phyloP scores from a whole-genome alignment of 2,113 vertebrate genomes.

The Prochilodus magdalenae region DNA sequence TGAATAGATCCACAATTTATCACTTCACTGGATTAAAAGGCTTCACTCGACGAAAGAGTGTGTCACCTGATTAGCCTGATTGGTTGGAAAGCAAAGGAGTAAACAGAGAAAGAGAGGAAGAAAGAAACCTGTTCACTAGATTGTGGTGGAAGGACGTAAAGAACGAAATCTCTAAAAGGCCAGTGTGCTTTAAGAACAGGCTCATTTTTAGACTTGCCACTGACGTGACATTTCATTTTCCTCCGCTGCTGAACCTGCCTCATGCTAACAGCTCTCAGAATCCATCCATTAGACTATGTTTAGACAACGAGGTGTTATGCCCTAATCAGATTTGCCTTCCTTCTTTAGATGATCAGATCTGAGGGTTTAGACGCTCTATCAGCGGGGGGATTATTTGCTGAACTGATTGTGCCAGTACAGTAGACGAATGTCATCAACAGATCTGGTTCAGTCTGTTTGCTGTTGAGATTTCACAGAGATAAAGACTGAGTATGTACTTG shows the following conservation, averaged over 20 bases:
- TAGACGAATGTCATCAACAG: not conserved
- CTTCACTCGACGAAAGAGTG: not conserved
- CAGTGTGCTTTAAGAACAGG: slow-evolving; percentile 10
- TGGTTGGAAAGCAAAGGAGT: slow-evolving; percentile 5
- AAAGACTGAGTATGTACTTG: not conserved
- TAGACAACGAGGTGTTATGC: not conserved
- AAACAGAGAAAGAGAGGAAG: not conserved
- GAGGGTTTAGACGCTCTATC: not conserved
- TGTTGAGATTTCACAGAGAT: not conserved
- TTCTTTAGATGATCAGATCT: slow-evolving; percentile 4
- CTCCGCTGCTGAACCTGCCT: not conserved
- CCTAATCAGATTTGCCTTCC: slow-evolving; percentile 4
- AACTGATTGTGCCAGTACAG: not conserved
- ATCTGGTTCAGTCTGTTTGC: not conserved
- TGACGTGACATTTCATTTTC: slow-evolving; percentile 25
- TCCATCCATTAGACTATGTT: not conserved
- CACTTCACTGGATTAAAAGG: not conserved
- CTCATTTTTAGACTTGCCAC: slow-evolving; percentile 5
- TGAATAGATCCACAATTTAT: slow-evolving; percentile 30
- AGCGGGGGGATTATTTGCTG: not conserved
- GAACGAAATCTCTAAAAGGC: slow-evolving; percentile 30
- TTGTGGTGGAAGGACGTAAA: not conserved
- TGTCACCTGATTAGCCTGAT: not conserved
- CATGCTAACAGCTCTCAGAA: not conserved
- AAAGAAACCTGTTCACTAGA: not conserved